Base-by-base conservation (phyloP, 2,888 invertebrate species). In the Diploptera punctata region DNA sequence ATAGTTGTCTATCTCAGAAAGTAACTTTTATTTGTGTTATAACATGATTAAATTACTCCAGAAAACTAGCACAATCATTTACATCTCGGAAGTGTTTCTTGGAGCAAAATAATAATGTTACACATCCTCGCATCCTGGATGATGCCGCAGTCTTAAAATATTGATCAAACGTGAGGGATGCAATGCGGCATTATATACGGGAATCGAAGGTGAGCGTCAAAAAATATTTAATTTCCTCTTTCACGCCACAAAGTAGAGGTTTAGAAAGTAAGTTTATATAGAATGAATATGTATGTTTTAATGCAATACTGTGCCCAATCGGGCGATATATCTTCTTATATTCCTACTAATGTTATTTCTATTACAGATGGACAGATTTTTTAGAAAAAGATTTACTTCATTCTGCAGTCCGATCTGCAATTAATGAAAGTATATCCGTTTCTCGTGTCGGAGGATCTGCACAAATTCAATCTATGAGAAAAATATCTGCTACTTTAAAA, bases 311-410 rank as follows among this genome's bases (percentile, higher is more conserved):
- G n/a, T n/a, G n/a, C 99, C 69, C 97, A 99, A 87, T 99, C 99
- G 83, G 99, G 99, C 86, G 99, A 99, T 86, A 99, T 99, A 85
- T 99, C 99, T 73, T 99, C 99, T 77, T 99, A 99, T 93, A 99
- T 99, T 92, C 99, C 99, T 84, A 99, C 99, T 86, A 99, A 99
- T 85, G 99, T 99, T 81, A 99, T 99, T 85, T 99, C 99, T 84
- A 99, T 99, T 87, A 99, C 99, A 77, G 99, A 99, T 81, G 99
- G 99, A 77, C 99, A 99, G 87, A 99, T 99, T 88, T 99, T 93
- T 95, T 99, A 92, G 99, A 99, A 89, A 99, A 98, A 80, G 99
- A 99, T 87, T 89, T 98, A 86, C 98, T 98, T 91, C 98, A 97
- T 93, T 98, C 98, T 88, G 99, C 99, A 83, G 98, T 99, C 86